Base-by-base conservation (phyloP, 64 coral and sea anemone genomes). In the Porites lutea region DNA sequence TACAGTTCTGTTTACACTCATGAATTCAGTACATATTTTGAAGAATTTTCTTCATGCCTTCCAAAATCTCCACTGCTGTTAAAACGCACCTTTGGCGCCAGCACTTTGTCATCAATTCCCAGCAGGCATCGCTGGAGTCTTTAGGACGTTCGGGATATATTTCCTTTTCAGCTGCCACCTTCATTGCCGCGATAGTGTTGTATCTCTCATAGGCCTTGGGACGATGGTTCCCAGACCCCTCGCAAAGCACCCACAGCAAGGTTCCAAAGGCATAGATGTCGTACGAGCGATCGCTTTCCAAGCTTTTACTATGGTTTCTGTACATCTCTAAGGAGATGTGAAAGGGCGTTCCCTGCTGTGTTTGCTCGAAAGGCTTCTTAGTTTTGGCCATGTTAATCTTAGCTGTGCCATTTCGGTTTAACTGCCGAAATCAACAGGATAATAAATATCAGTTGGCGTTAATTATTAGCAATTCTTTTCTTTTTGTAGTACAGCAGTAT, bases 281-380 rank as follows among this genome's bases (percentile, higher is more conserved):
- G 68, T 69, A 90, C 22, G 61, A 81, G 15, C 16, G 19, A 16
- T 15, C 15, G 10, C 51, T 81, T 57, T 47, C 78, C 12, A 52
- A 27, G 13, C 62, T 65, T 37, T 59, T 79, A 8, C 63, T 3
- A 13, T 79, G 48, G 10, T 82, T 58, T 62, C 16, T 66, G 61
- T 80, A 69, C 89, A 90, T 90, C 23, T 82, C 89, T 4, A 78
- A 67, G 18, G 89, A 90, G n/a, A 90, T 90, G 78, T 90, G 89
- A 48, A 90, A 90, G 13, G 89, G 89, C 8, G 37, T 71, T 22
- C 89, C 89, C 8, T 81, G 63, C 4, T 69, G 44, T 14, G 89
- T 90, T 72, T 45, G 59, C 27, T 90, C 89, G 47, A 82, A 90
- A 71, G 89, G 89, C 89, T 82, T 90, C 57, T 90, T 78, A 22